A percentile compares a stretch with the other conserved stretches of the same genome.
phyloP scores from a whole-genome alignment of 1,140 invertebrate genomes.

The Watersipora subatra region DNA sequence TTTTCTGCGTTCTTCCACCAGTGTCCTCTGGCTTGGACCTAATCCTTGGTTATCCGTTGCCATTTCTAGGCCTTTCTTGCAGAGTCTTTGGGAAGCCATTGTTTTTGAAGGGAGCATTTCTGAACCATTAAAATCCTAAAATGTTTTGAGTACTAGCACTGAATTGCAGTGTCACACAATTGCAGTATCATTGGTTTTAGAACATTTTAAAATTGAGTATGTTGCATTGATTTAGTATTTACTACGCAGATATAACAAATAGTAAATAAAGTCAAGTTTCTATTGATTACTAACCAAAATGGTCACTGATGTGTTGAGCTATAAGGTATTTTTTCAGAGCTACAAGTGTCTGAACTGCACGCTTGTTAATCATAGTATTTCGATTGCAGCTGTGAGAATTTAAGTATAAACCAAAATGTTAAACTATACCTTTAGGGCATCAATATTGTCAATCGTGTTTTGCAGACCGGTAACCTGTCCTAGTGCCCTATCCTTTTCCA shows the following conservation, averaged over 20 bases:
- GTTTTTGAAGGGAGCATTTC: background rate
- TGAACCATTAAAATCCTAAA: background rate
- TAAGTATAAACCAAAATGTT: too few relatives aligned
- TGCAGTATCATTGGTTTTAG: too few relatives aligned
- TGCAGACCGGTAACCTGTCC: slow-evolving; percentile 32
- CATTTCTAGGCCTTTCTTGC: slow-evolving; percentile 6
- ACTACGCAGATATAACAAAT: too few relatives aligned
- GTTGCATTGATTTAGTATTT: too few relatives aligned
- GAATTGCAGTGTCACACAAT: background rate
- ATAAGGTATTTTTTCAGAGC: too few relatives aligned
- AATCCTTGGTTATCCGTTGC: slow-evolving; percentile 13
- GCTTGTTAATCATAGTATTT: too few relatives aligned
- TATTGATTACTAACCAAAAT: too few relatives aligned
- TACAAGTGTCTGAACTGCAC: too few relatives aligned
- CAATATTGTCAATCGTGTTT: slow-evolving; percentile 32
- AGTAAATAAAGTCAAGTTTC: too few relatives aligned
- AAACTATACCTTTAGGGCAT: slow-evolving; percentile 20
- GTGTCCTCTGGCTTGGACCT: slow-evolving; percentile 30
- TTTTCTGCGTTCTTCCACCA: slow-evolving; percentile 22
- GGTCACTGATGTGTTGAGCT: too few relatives aligned
- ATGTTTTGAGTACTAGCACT: background rate
- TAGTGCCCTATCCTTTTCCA: slow-evolving; percentile 33
- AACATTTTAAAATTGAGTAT: too few relatives aligned
- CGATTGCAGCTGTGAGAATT: too few relatives aligned
- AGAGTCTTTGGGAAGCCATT: background rate